These are phyloP conservation scores for Temnothorax ravouxi DNA, from an alignment of 2,888 invertebrate species.

Conservation along the genomic window DNA sequence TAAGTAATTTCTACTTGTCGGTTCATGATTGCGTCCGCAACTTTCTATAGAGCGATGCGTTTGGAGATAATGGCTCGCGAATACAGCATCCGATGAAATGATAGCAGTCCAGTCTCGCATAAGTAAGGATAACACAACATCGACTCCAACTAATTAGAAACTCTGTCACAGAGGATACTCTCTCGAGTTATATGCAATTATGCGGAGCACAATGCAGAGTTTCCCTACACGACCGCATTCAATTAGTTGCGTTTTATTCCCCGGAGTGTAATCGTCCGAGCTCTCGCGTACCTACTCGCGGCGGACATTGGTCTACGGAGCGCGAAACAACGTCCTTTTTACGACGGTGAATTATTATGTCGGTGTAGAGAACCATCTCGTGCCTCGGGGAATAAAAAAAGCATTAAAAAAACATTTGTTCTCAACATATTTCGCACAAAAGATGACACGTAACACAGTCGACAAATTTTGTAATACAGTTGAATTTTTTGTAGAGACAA, in stretches of 20 bases:
- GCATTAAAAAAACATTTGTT: not conserved
- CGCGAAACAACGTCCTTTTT: slow-evolving; percentile 33
- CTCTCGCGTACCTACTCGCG: not conserved
- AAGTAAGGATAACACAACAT: not conserved
- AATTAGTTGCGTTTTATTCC: slow-evolving; percentile 58
- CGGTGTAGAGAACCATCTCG: not conserved
- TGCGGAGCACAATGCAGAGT: slow-evolving; percentile 42
- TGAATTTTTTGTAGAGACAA: not conserved
- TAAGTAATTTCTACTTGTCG: not conserved
- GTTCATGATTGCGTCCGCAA: not conserved
- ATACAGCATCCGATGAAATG: not conserved
- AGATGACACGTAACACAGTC: not conserved
- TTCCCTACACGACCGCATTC: slow-evolving; percentile 43
- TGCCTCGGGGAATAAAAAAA: slow-evolving; percentile 1
- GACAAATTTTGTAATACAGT: not conserved
- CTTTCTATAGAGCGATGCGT: slow-evolving; percentile 1
- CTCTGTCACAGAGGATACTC: slow-evolving; percentile 26
- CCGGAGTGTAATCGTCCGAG: slow-evolving; percentile 42
- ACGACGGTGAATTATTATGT: slow-evolving; percentile 30
- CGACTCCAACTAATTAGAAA: slow-evolving; percentile 59
- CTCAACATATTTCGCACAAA: not conserved
- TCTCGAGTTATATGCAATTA: slow-evolving; percentile 46
- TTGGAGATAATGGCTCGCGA: not conserved
- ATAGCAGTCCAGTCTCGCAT: not conserved
- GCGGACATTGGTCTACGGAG: slow-evolving; percentile 33